These are phyloP conservation scores for Podarcis raffonei DNA, from an alignment of 2,113 vertebrate species.

Conservation along the genomic window DNA sequence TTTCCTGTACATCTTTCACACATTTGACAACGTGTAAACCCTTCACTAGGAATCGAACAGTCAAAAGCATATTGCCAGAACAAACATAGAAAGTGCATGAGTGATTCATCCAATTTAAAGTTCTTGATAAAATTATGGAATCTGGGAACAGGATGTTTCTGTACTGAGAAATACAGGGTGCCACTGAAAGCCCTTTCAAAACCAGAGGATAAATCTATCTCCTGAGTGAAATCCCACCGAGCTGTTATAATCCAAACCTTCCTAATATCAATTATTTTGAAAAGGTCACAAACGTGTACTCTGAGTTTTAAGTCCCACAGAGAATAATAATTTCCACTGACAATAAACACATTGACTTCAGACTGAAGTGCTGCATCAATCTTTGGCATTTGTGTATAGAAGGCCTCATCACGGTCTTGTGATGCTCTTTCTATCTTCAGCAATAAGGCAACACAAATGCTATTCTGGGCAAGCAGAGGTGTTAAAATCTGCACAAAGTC, in stretches of 20 bases:
- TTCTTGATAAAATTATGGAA: conserved; percentile 8
- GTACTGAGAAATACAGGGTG: neutral
- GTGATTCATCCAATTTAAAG: neutral
- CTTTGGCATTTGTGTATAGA: neutral
- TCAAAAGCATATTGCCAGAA: neutral
- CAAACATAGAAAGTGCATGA: neutral
- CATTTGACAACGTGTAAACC: too few relatives aligned
- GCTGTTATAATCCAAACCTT: neutral
- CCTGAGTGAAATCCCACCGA: neutral
- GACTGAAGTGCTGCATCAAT: neutral
- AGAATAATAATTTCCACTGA: neutral
- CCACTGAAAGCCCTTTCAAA: neutral
- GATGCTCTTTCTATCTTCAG: too few relatives aligned
- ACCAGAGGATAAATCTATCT: neutral
- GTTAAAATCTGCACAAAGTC: too few relatives aligned
- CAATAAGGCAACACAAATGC: too few relatives aligned
- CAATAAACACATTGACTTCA: neutral
- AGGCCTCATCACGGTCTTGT: too few relatives aligned
- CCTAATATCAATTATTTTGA: neutral
- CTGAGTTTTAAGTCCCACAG: neutral
- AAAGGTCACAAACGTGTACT: neutral
- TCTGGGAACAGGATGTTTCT: neutral
- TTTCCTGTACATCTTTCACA: neutral
- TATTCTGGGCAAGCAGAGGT: too few relatives aligned
- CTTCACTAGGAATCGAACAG: neutral